Evolutionary conservation across 2,113 vertebrate species (phyloP), one percentile per base, ranked within the genome.

Genomic region (Cyanocitta stelleri): DNA sequence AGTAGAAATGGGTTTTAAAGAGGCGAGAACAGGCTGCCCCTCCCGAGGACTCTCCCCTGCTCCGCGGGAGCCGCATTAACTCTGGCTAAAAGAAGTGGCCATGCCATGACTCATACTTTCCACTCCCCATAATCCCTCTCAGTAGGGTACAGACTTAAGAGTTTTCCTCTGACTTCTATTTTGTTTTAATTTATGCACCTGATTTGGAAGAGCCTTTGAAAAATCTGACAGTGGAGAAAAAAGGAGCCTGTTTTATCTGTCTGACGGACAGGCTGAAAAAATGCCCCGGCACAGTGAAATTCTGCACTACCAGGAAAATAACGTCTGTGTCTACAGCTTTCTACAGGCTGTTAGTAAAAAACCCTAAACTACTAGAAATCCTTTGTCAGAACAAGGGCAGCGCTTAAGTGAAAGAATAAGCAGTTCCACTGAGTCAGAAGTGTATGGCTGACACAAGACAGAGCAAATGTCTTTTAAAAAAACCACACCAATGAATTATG

Each of bases 121-220:
- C 97, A 96, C 90, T 96, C 92, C 83, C 92, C 85, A 52, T 96
- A 97, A 97, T 97, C 93, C 77, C 86, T 86, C 85, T 83, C 95
- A 83, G 90, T n/a, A 83, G 79, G 92, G 79, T 62, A 54, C 82
- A 96, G 95, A 77, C 54, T 92, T 90, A 85, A 95, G 93, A 96
- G 88, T 97, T 96, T 90, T 94, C 73, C 59, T 93, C 85, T 66
- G 90, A 92, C 84, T 96, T 87, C 76, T 82, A 78, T 93, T 97
- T 93, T 80, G 56, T 92, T 87, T 59, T 94, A 96, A 96, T 97
- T 96, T 96, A 97, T 97, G 92, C 94, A 97, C 96, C 95, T 96
- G 93, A 90, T 96, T 94, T 96, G 72, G 90, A 94, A 67, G 48
- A 93, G 49, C 82, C 85, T 93, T 95, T 95, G 91, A 96, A 93